Conservation (phyloP, 2,797 vertebrate genomes). For the Sebastes matsubarae region DNA sequence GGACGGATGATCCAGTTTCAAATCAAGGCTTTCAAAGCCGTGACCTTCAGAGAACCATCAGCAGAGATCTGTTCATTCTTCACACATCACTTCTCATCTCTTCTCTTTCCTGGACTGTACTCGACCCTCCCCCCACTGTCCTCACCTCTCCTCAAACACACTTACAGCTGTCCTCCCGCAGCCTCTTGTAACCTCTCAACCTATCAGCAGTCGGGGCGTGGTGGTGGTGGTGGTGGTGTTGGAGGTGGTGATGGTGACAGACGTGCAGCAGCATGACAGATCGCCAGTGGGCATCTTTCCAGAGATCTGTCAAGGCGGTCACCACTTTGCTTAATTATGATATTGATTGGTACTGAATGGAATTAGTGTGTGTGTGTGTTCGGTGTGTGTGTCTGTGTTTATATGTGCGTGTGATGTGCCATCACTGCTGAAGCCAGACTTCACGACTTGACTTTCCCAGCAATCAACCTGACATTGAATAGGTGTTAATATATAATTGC, state of each 20-base stretch:
- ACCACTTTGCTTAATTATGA: constrained; percentile 37
- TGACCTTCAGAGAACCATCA: neutral
- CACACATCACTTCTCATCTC: neutral
- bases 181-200: neutral
- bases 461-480: neutral
- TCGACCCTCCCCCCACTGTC: neutral
- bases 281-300: constrained; percentile 2
- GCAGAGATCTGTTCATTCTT: neutral
- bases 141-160: neutral
- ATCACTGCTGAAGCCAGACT: neutral
- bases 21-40: neutral
- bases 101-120: neutral
- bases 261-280: neutral
- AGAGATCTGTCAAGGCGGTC: constrained; percentile 12
- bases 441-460: neutral
- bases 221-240: neutral
- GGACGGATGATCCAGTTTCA: neutral
- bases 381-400: neutral
- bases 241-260: neutral
- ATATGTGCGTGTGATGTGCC: neutral
- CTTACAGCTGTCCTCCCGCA: neutral
- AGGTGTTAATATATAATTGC: neutral
- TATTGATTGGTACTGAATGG: constrained; percentile 34
- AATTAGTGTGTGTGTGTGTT: neutral
- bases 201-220: neutral